Conservation (phyloP, 2,113 vertebrate genomes). For the Eulacestoma nigropectus region DNA sequence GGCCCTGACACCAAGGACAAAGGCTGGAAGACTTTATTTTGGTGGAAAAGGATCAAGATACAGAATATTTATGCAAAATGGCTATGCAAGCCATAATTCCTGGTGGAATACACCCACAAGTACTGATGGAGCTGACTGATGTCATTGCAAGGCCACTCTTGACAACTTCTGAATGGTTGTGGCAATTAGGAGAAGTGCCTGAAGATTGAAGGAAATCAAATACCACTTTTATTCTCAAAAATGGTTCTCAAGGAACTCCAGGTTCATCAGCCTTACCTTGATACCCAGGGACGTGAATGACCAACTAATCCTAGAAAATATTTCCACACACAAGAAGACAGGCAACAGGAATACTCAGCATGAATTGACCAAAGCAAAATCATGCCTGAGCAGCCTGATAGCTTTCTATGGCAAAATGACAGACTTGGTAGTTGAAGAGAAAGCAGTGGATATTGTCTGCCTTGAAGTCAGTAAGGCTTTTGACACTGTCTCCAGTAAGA, state of each 20-base stretch:
- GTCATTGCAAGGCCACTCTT: neutral
- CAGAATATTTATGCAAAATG: neutral
- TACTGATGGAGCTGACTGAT: neutral
- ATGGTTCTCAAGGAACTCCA: neutral
- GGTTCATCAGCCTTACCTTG: neutral
- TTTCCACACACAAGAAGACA: neutral
- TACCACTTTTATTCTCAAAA: neutral
- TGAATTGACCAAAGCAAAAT: neutral
- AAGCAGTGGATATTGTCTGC: neutral
- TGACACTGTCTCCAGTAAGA: neutral
- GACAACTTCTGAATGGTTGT: neutral
- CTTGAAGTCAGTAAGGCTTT: neutral
- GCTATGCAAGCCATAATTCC: neutral
- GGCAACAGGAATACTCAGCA: neutral
- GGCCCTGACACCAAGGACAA: neutral
- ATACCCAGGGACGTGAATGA: neutral
- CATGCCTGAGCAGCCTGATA: neutral
- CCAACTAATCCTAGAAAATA: neutral
- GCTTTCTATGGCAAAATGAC: neutral
- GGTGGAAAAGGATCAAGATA: neutral
- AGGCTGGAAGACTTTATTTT: neutral
- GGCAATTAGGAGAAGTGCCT: neutral
- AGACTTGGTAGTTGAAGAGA: neutral
- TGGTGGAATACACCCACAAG: neutral
- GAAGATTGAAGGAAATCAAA: neutral